Evolutionary conservation across 1,140 invertebrate species (phyloP), one percentile per base, ranked within the genome.

Genomic region (Hypsibius dujardini): DNA sequence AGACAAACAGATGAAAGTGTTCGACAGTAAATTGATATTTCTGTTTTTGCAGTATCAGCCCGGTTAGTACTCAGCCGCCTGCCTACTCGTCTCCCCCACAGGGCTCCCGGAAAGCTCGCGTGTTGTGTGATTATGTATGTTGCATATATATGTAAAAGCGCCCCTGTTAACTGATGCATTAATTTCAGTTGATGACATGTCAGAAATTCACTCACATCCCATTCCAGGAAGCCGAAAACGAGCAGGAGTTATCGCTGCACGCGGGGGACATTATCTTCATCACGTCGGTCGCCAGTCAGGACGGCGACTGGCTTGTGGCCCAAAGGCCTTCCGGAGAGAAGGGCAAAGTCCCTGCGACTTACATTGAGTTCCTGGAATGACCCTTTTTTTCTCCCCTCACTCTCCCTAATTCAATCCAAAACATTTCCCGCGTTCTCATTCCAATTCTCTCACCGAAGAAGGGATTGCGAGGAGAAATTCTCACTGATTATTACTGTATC

Each of bases 241-340:
- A 83, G 73, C 84, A 84, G n/a, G 88, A 91, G 81, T 80, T 91
- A 46, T 88, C 85, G 77, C 79, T 90, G 12, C 82, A 83, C 76
- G 86, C 87, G 62, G 87, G 90, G 79, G 89, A 90, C 85, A 88
- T 90, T 77, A 67, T 67, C 7, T 67, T 67, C 42, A 42, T 67
- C 42, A 67, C 42, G 3, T 67, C 62, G 12, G 62, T 67, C 12
- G 62, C 62, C 42, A 67, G 62, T 42, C 62, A 67, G 45, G 62
- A 67, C 42, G 62, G 62, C 7, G 62, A 67, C 62, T 67, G 62
- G 62, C 62, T 67, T 12, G 3, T 67, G 3, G 62, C 62, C 12
- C 62, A 67, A 67, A 12, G 62, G 3, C 12, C 42, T 15, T 15
- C 62, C 3, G 62, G 62, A 12, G 56, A 74, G 69, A 75, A 72